Conservation (phyloP, 2,113 vertebrate species). For the Thalassoma bifasciatum region DNA sequence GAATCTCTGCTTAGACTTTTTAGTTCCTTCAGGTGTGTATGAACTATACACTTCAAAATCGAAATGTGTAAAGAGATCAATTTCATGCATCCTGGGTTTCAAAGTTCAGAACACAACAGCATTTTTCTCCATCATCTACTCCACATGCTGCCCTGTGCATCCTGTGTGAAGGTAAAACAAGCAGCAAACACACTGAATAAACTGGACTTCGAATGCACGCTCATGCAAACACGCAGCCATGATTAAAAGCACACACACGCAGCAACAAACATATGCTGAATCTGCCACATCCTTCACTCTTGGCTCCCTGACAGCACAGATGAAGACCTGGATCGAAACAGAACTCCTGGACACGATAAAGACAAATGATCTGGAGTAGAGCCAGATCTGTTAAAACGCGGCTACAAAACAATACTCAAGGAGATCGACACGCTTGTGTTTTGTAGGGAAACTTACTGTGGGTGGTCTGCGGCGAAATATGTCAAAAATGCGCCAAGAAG, state of each 20-base stretch:
- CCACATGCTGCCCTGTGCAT: neutral
- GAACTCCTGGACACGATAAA: slow-evolving; percentile 56
- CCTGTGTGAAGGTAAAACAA: slow-evolving; percentile 7
- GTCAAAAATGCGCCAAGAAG: neutral
- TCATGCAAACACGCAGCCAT: neutral
- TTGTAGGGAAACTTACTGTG: slow-evolving; percentile 49
- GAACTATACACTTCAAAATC: too few species aligned
- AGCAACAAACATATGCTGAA: slow-evolving; percentile 24
- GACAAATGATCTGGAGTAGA: slow-evolving; percentile 54
- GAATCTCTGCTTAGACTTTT: too few species aligned
- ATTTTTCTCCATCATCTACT: too few species aligned
- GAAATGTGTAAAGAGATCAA: too few species aligned
- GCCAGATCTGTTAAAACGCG: slow-evolving; percentile 25
- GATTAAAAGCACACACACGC: slow-evolving; percentile 3
- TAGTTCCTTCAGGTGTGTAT: too few species aligned
- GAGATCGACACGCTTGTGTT: slow-evolving; percentile 18
- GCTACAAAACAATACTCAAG: slow-evolving; percentile 10
- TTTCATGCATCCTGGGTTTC: too few species aligned
- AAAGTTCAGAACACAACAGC: too few species aligned
- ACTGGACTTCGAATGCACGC: slow-evolving; percentile 11
- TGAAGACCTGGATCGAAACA: slow-evolving; percentile 36
- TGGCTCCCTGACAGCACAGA: slow-evolving; percentile 52
- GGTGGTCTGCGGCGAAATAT: slow-evolving; percentile 9
- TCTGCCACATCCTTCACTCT: slow-evolving; percentile 55
- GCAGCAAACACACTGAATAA: slow-evolving; percentile 6